Conservation (phyloP, 1,140 invertebrate species). For the Drosophila littoralis region DNA sequence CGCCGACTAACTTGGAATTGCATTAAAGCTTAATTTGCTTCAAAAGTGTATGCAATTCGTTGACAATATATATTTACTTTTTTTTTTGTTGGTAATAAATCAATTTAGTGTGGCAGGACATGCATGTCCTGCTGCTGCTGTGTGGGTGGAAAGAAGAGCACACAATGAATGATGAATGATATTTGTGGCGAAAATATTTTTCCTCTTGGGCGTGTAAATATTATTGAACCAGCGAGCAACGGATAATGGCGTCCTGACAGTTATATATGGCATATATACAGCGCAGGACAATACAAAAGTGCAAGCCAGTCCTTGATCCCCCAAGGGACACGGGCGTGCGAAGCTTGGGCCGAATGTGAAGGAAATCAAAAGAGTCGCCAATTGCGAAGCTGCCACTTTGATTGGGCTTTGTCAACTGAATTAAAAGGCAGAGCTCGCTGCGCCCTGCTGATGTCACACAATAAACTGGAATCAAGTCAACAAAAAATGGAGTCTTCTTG, state of each 20-base stretch:
- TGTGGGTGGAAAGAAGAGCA: conserved; percentile 1
- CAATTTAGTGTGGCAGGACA: conserved; percentile 59
- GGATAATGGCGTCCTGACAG: conserved; percentile 54
- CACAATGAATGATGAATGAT: conserved; percentile 67
- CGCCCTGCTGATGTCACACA: conserved; percentile 16
- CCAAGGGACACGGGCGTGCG: neutral
- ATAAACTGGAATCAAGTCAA: conserved; percentile 21
- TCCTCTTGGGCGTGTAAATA: conserved; percentile 68
- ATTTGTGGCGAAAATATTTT: conserved; percentile 69
- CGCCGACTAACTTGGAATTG: conserved; percentile 38
- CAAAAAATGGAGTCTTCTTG: conserved; percentile 19
- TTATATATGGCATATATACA: conserved; percentile 31
- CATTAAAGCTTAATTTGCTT: conserved; percentile 56
- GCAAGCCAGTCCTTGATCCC: conserved; percentile 18
- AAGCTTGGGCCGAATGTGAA: conserved; percentile 6
- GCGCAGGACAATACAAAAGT: neutral
- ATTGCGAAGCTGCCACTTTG: conserved; percentile 7
- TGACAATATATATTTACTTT: conserved; percentile 25
- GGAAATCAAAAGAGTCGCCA: conserved; percentile 12
- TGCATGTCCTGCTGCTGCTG: conserved; percentile 6
- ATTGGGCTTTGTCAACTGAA: conserved; percentile 47
- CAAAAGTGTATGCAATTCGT: conserved; percentile 66
- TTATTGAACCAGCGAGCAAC: conserved; percentile 62
- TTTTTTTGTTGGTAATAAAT: conserved; percentile 60
- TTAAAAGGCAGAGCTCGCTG: conserved; percentile 21